Evolutionary conservation across 1,140 invertebrate species (phyloP), one percentile per base, ranked within the genome.

Genomic region (Hylyphantes graminicola): DNA sequence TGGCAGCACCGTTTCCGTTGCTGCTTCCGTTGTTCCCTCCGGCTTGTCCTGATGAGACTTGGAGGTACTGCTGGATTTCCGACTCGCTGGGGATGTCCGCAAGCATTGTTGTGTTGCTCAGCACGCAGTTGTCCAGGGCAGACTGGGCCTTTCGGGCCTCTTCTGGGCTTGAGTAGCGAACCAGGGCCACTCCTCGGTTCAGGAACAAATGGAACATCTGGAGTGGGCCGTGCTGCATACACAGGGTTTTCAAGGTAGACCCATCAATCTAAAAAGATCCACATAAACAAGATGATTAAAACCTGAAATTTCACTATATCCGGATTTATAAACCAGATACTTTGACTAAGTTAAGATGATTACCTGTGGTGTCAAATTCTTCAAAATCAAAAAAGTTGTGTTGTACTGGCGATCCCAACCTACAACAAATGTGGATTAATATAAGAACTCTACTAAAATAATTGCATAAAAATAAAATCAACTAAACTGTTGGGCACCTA

Each of bases 111-210:
- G 96, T 98, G 90, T 98, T 98, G 87, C 96, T 95, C 85, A 99
- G 92, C 82, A 97, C 95, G 91, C 96, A 98, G 90, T 97, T 97
- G 90, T 98, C 97, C 86, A 99, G 91, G 67, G 96, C 95, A 89
- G 95, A 95, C 92, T 98, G 96, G 88, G 97, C 97, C 94, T 98
- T 98, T 88, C 93, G 94, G 86, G 96, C 96, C 92, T 98, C 96
- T 89, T 98, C 96, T 86, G 95, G 93, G 59, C 93, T 93, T 53
- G 94, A 93, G 91, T 98, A 99, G 90, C 96, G 96, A 86, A 96
- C 96, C 84, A 98, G 92, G 86, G 96, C 97, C 89, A 97, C 94
- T 88, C 87, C 87, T 54, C 86, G 91, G 90, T 95, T 96, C 87
- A 97, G 92, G 90, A 96, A 97, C 87, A 98, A 92, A 89, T 97